These are phyloP conservation scores for Nomada goodeniana DNA, from an alignment of 2,888 invertebrate genomes.

Conservation along the genomic window DNA sequence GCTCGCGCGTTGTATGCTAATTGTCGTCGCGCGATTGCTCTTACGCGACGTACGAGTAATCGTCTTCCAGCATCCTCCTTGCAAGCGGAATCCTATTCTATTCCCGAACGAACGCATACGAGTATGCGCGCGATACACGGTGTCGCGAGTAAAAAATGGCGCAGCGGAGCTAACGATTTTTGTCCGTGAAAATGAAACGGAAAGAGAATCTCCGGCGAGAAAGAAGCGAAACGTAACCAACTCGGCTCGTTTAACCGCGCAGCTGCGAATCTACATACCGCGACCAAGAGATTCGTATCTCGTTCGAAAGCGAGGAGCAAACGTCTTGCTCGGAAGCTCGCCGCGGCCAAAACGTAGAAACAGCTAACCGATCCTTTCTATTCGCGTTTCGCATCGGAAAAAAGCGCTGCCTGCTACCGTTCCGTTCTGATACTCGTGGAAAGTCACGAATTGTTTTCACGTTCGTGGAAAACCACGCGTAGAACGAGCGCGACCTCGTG, in stretches of 20 bases:
- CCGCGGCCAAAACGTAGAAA: slow-evolving; percentile 14
- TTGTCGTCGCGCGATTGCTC: slow-evolving; percentile 30
- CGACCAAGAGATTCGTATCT: slow-evolving; percentile 34
- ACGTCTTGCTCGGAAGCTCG: slow-evolving; percentile 1
- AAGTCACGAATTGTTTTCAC: slow-evolving; percentile 69
- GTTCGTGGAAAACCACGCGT: slow-evolving; percentile 44
- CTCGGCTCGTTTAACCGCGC: background rate
- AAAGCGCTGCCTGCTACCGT: slow-evolving; percentile 59
- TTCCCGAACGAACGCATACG: too few species aligned
- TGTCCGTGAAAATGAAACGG: background rate
- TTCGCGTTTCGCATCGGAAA: slow-evolving; percentile 20
- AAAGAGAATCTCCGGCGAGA: background rate
- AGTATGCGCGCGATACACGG: background rate
- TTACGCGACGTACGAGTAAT: slow-evolving; percentile 2
- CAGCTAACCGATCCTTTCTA: slow-evolving; percentile 52
- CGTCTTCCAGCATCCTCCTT: too few species aligned
- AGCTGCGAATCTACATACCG: slow-evolving; percentile 9
- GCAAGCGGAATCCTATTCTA: too few species aligned
- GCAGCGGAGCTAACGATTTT: background rate
- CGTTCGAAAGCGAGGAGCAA: slow-evolving; percentile 42
- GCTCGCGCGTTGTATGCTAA: slow-evolving; percentile 15
- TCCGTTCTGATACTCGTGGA: slow-evolving; percentile 80
- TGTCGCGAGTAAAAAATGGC: background rate
- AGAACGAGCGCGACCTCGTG: slow-evolving; percentile 11
- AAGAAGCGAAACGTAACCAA: too few species aligned